phyloP scores from a whole-genome alignment of 2,888 invertebrate species.

The Pristionchus japonicus region DNA sequence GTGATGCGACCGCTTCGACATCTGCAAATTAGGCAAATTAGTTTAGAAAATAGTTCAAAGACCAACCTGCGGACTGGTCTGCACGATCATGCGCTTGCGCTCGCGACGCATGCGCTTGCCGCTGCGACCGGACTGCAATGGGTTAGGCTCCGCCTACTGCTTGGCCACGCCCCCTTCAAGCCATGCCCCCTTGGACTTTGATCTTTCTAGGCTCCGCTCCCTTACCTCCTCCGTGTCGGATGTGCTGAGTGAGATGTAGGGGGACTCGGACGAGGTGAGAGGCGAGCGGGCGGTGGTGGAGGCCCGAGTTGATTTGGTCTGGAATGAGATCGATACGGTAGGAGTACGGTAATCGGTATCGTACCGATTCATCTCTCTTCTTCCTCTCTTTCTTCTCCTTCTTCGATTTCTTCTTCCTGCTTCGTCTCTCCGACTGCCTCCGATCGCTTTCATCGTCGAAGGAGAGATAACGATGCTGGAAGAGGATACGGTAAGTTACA shows the following conservation, averaged over 20 bases:
- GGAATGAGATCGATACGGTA: neutral
- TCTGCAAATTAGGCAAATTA: neutral
- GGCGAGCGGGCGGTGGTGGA: neutral
- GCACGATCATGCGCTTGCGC: constrained; percentile 5
- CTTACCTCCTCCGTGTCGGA: neutral
- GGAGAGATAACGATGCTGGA: neutral
- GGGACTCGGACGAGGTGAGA: neutral
- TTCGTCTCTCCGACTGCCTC: neutral
- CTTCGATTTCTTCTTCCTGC: neutral
- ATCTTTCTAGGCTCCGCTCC: neutral
- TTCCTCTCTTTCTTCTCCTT: neutral
- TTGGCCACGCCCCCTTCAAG: neutral
- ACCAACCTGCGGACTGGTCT: neutral
- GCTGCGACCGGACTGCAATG: constrained; percentile 3
- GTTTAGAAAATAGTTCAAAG: neutral
- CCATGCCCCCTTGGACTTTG: too few relatives aligned
- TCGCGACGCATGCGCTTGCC: neutral
- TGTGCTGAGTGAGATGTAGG: neutral
- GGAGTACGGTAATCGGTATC: neutral
- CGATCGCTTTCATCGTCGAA: neutral
- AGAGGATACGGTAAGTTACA: neutral
- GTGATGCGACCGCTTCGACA: neutral
- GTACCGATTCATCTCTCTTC: neutral
- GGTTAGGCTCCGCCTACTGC: neutral
- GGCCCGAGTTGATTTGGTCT: neutral